Percentiles rank a stretch among this genome's conserved stretches.
These are phyloP conservation scores for Delia radicum DNA, from an alignment of 1,140 invertebrate species.

Conservation along the genomic window DNA sequence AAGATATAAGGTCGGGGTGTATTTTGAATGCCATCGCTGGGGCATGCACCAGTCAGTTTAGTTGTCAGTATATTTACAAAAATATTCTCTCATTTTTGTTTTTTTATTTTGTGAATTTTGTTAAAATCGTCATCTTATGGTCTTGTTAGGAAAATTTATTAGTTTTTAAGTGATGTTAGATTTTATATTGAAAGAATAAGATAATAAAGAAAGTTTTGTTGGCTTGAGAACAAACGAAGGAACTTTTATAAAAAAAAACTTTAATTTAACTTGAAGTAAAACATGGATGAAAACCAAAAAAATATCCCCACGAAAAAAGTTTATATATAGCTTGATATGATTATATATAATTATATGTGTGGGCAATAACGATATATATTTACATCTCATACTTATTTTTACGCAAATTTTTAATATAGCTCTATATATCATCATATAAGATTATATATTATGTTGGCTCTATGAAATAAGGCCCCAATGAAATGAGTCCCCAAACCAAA, in stretches of 20 bases:
- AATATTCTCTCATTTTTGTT: background rate
- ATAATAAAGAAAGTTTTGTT: background rate
- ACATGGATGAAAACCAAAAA: no score
- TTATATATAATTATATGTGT: no score
- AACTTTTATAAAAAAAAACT: background rate
- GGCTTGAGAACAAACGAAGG: background rate
- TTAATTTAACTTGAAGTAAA: no score
- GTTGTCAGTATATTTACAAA: background rate
- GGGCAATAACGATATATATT: no score
- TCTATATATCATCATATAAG: no score
- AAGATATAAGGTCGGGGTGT: background rate
- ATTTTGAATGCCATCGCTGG: background rate
- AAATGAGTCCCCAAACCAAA: no score
- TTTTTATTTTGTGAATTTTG: background rate
- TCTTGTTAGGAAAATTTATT: slow-evolving; percentile 8
- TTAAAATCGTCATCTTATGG: background rate
- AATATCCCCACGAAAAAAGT: no score
- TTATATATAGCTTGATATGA: no score
- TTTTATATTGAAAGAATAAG: background rate
- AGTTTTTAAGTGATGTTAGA: slow-evolving; percentile 12
- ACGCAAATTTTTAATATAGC: no score
- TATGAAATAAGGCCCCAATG: no score
- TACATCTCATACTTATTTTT: no score
- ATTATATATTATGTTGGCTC: no score
- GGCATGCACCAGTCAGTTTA: background rate